Evolutionary conservation across 1,140 invertebrate genomes (phyloP).

Genomic region (Prorops nasuta): DNA sequence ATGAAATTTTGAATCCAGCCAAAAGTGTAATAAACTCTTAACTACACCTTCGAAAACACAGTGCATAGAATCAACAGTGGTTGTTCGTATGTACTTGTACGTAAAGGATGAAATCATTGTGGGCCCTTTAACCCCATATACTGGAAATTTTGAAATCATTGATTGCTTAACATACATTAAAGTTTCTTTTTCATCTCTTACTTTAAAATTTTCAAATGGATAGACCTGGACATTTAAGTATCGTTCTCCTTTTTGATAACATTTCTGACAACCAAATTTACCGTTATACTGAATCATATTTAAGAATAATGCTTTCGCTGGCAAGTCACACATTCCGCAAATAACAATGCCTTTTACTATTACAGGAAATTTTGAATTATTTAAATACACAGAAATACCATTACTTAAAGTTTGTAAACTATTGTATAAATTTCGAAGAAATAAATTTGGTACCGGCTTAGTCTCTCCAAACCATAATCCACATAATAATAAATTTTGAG

Average conservation of each 20-base stretch:
- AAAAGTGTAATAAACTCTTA: slow-evolving; percentile 13
- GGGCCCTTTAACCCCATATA: slow-evolving; percentile 20
- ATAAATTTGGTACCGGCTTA: no score
- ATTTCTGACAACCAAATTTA: background rate
- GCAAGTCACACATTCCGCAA: background rate
- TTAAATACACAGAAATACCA: background rate
- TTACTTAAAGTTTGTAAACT: no score
- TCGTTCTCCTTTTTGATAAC: background rate
- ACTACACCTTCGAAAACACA: slow-evolving; percentile 19
- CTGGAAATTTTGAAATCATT: background rate
- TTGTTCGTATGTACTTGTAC: slow-evolving; percentile 8
- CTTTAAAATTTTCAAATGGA: background rate
- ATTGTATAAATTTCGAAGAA: no score
- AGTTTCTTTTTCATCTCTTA: background rate
- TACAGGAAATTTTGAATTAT: slow-evolving; percentile 36
- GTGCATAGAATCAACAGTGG: slow-evolving; percentile 22
- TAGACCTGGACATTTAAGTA: background rate
- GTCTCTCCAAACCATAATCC: no score
- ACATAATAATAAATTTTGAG: no score
- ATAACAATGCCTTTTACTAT: no score
- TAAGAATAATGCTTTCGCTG: background rate
- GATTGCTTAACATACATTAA: slow-evolving; percentile 7
- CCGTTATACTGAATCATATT: background rate
- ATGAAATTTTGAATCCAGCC: background rate
- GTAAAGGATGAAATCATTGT: slow-evolving; percentile 4